Evolutionary conservation across 1,140 invertebrate species (phyloP).

Genomic region (Dermatophagoides farinae): DNA sequence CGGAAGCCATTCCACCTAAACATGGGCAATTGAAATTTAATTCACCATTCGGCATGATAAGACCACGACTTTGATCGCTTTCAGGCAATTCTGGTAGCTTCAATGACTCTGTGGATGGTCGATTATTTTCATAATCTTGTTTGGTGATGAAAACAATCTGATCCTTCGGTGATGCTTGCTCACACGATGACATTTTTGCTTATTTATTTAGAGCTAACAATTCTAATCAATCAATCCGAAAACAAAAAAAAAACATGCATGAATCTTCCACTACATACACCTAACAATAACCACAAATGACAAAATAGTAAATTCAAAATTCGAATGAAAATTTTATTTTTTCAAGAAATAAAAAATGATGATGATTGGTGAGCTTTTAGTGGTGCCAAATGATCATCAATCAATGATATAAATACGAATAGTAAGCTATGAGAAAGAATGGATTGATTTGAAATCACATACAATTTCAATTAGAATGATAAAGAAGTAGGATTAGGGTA

Average conservation of each 20-base stretch:
- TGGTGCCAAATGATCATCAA: too few species aligned
- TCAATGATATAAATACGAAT: too few species aligned
- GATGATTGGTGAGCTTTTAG: too few species aligned
- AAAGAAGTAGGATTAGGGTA: too few species aligned
- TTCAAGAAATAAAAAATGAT: too few species aligned
- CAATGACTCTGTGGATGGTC: slow-evolving; percentile 37
- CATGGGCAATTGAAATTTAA: slow-evolving; percentile 96
- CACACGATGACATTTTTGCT: slow-evolving; percentile 11
- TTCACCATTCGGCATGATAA: slow-evolving; percentile 62
- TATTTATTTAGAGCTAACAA: neutral
- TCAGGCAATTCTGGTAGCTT: slow-evolving; percentile 37
- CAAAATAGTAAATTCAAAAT: neutral
- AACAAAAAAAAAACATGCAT: neutral
- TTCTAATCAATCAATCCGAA: neutral
- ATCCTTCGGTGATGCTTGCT: slow-evolving; percentile 41
- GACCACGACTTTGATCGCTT: slow-evolving; percentile 31
- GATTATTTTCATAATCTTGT: slow-evolving; percentile 40
- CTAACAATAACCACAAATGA: neutral
- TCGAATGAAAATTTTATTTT: too few species aligned
- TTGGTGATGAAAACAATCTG: slow-evolving; percentile 58
- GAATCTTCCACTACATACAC: neutral
- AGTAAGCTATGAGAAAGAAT: too few species aligned
- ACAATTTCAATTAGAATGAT: too few species aligned
- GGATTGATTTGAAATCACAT: too few species aligned
- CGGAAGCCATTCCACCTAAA: slow-evolving; percentile 79